Evolutionary conservation across 2,113 vertebrate species (phyloP).

Genomic region (Myotis davidii): DNA sequence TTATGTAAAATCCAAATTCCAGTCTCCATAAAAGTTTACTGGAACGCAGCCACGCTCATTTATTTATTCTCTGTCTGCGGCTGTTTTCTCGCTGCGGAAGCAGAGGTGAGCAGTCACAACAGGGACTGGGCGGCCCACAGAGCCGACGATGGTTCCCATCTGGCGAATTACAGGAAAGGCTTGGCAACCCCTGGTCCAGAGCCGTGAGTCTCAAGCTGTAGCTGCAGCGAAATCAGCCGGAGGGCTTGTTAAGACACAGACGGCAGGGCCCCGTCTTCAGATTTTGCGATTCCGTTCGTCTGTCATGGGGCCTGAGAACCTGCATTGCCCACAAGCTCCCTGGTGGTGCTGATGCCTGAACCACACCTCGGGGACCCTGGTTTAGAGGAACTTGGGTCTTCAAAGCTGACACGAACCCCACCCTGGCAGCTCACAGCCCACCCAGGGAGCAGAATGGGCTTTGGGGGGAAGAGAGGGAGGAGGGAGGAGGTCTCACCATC

Average conservation of each 20-base stretch:
- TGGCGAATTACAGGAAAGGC: background rate
- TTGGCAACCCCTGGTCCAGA: background rate
- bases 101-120: background rate
- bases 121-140: background rate
- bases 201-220: background rate
- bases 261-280: too few relatives aligned
- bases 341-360: background rate
- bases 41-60: background rate
- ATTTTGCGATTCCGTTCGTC: background rate
- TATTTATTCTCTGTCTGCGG: background rate
- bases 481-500: background rate
- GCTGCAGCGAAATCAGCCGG: background rate
- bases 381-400: background rate
- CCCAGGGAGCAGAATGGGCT: fast-evolving
- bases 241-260: background rate
- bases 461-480: fast-evolving
- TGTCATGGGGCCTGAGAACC: background rate
- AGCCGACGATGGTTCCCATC: background rate
- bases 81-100: background rate
- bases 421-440: fast-evolving
- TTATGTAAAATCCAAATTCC: background rate
- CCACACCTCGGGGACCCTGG: background rate
- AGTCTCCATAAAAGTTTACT: background rate
- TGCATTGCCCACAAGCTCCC: background rate
- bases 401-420: background rate